Evolutionary conservation across 2,797 vertebrate species (phyloP).

Genomic region (Tokudaia tokunoshimensis): DNA sequence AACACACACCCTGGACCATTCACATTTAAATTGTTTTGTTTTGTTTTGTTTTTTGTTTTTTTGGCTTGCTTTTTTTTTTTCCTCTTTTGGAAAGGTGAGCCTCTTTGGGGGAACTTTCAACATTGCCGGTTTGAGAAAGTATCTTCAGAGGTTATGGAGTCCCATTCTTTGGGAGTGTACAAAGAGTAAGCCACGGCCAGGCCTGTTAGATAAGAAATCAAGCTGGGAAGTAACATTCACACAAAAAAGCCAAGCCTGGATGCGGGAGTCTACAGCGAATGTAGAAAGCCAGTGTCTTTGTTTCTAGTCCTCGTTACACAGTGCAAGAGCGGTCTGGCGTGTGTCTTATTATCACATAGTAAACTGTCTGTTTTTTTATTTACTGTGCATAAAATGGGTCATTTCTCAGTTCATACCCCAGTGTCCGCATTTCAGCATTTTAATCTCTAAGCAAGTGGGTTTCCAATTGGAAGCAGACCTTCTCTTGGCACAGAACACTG

Average conservation of each 20-base stretch:
- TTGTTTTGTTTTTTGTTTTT: no score
- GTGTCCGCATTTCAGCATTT: constrained; percentile 67
- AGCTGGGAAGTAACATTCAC: constrained; percentile 48
- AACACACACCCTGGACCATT: not conserved
- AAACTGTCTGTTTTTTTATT: constrained; percentile 81
- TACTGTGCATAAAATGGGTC: constrained; percentile 66
- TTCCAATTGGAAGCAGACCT: constrained; percentile 84
- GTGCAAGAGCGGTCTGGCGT: constrained; percentile 52
- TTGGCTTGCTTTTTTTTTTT: no score
- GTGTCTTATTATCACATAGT: constrained; percentile 82
- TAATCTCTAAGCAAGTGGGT: constrained; percentile 80
- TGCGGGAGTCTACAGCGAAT: not conserved
- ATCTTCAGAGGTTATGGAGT: not conserved
- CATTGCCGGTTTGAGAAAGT: constrained; percentile 40
- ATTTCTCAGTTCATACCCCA: constrained; percentile 70
- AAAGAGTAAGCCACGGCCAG: constrained; percentile 30
- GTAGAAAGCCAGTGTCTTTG: constrained; percentile 43
- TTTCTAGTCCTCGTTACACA: constrained; percentile 53
- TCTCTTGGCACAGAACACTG: constrained; percentile 87
- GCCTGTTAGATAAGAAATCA: constrained; percentile 3
- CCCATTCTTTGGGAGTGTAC: constrained; percentile 29
- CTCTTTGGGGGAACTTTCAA: not conserved
- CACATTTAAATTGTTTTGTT: not conserved
- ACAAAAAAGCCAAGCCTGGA: constrained; percentile 33
- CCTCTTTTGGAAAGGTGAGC: not conserved